Percentiles rank a stretch among this genome's conserved stretches.
Evolutionary conservation across 2,797 vertebrate genomes (phyloP).

Genomic region (Podargus strigoides): DNA sequence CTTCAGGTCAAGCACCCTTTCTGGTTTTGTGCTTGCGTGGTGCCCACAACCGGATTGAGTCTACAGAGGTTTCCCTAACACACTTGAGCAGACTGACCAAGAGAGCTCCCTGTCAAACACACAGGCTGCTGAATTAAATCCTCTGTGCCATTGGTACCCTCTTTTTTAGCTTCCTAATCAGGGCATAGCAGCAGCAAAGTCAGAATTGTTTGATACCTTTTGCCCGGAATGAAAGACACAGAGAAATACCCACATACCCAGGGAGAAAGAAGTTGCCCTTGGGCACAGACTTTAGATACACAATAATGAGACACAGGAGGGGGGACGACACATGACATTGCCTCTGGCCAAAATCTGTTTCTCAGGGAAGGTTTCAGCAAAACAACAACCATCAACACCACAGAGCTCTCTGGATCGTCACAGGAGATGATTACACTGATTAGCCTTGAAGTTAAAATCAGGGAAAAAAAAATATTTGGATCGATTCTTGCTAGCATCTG

Average conservation of each 20-base stretch:
- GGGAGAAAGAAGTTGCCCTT: not conserved
- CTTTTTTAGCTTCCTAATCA: not conserved
- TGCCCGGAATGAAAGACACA: not conserved
- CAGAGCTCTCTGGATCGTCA: not conserved
- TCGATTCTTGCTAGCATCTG: not conserved
- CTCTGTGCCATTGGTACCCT: not conserved
- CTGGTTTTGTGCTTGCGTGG: not conserved
- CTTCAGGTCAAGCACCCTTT: not conserved
- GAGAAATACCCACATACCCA: not conserved
- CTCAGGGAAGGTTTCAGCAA: conserved; percentile 12
- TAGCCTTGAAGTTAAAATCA: conserved; percentile 21
- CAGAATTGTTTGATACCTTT: conserved; percentile 10
- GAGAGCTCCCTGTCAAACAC: accelerated
- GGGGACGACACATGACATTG: not conserved
- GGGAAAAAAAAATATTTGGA: not conserved
- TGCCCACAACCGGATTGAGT: accelerated
- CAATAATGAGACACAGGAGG: not conserved
- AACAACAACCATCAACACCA: conserved; percentile 8
- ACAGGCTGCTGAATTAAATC: not conserved
- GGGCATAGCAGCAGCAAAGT: not conserved
- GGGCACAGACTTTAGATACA: conserved; percentile 4
- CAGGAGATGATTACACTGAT: not conserved
- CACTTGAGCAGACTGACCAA: not conserved
- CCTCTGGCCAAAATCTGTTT: conserved; percentile 38
- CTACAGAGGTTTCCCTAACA: not conserved